These are phyloP conservation scores for Leptarthrus brevirostris DNA, from an alignment of 2,888 invertebrate species.

Conservation along the genomic window DNA sequence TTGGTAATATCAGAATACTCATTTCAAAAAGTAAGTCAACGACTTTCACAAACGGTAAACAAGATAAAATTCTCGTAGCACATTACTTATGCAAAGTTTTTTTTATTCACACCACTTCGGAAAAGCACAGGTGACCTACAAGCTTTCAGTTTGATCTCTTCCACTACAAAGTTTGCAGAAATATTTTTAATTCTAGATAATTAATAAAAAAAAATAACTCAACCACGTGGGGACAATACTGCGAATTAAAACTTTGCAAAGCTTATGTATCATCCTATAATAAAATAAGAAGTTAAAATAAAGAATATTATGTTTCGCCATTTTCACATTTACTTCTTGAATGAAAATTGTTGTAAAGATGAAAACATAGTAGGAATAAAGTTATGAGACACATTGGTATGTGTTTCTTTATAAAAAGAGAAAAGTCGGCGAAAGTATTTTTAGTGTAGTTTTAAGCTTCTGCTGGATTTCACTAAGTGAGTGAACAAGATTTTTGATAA, in stretches of 20 bases:
- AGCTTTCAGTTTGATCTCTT: background rate
- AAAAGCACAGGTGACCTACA: background rate
- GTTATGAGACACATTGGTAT: background rate
- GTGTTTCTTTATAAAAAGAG: conserved; percentile 19
- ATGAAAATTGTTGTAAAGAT: background rate
- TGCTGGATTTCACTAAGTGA: too few relatives aligned
- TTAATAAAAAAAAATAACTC: conserved; percentile 12
- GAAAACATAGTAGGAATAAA: background rate
- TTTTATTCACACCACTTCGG: conserved; percentile 4
- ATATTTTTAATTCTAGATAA: background rate
- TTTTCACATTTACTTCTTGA: too few relatives aligned
- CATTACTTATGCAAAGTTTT: conserved; percentile 32
- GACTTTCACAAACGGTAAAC: conserved; percentile 21
- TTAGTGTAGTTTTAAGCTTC: conserved; percentile 7
- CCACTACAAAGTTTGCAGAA: background rate
- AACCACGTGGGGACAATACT: conserved; percentile 11
- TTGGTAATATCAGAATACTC: too few relatives aligned
- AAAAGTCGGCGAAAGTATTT: background rate
- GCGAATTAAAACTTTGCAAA: too few relatives aligned
- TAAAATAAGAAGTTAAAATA: too few relatives aligned
- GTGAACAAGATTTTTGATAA: too few relatives aligned
- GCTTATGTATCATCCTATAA: too few relatives aligned
- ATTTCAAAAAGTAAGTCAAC: too few relatives aligned
- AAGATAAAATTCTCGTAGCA: background rate
- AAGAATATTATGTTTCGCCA: too few relatives aligned